Evolutionary conservation across 2,113 vertebrate genomes (phyloP).

Genomic region (Rhagologus leucostigma): DNA sequence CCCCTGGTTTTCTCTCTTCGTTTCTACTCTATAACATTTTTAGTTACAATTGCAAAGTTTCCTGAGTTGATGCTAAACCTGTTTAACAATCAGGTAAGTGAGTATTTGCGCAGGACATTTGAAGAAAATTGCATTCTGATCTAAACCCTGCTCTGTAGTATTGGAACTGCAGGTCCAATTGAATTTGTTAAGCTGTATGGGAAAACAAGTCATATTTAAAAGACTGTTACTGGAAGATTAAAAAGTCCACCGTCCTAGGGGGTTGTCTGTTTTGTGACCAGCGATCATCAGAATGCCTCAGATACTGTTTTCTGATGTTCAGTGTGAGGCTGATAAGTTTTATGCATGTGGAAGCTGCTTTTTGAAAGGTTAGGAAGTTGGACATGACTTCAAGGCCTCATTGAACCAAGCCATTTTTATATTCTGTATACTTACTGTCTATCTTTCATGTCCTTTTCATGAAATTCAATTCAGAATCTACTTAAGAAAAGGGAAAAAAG

Average conservation of each 20-base stretch:
- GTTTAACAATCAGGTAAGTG: neutral
- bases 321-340: neutral
- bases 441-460: neutral
- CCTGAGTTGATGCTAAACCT: neutral
- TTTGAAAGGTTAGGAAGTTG: neutral
- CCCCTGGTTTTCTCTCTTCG: neutral
- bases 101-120: neutral
- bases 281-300: neutral
- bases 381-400: neutral
- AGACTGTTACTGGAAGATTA: neutral
- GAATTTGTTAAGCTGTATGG: neutral
- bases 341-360: neutral
- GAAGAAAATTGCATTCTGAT: constrained; percentile 19
- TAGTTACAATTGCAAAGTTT: neutral
- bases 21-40: neutral
- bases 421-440: neutral
- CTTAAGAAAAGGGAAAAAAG: neutral
- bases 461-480: neutral
- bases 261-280: neutral
- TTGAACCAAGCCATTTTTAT: neutral
- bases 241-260: neutral
- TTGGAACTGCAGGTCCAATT: constrained; percentile 14
- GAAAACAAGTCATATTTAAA: neutral
- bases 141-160: constrained; percentile 18
- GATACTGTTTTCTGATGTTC: neutral